phyloP scores from a whole-genome alignment of 2,888 invertebrate species.

The Furcula furcula region DNA sequence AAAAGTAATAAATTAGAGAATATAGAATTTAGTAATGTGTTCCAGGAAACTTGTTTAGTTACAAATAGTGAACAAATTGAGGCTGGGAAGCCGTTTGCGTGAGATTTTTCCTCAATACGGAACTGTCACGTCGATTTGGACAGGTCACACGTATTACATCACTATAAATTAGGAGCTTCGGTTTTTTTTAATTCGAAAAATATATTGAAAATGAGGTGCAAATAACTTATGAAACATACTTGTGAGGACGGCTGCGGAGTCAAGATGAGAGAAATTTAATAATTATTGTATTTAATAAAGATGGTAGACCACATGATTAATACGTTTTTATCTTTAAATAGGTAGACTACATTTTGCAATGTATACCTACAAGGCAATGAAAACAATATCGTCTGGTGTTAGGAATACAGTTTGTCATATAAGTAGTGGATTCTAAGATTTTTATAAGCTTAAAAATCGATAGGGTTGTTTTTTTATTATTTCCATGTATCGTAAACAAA shows the following conservation, averaged over 20 bases:
- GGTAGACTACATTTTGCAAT: conserved; percentile 14
- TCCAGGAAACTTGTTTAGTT: conserved; percentile 47
- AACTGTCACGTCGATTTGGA: conserved; percentile 24
- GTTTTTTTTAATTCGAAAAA: conserved; percentile 38
- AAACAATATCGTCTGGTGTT: conserved; percentile 16
- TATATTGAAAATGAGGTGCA: conserved; percentile 45
- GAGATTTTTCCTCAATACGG: conserved; percentile 20
- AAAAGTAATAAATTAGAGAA: conserved; percentile 42
- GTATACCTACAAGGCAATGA: conserved; percentile 18
- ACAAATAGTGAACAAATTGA: conserved; percentile 26
- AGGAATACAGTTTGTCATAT: conserved; percentile 23
- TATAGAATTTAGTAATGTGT: conserved; percentile 64
- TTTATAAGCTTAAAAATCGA: conserved; percentile 25
- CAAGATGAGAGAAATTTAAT: conserved; percentile 47
- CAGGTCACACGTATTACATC: conserved; percentile 36
- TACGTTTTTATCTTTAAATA: conserved; percentile 21
- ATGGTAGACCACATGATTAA: conserved; percentile 29
- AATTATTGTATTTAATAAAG: conserved; percentile 36
- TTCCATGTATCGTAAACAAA: conserved; percentile 24
- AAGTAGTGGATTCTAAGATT: conserved; percentile 23
- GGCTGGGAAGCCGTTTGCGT: conserved; percentile 30
- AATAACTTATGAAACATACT: conserved; percentile 49
- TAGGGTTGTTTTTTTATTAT: conserved; percentile 32
- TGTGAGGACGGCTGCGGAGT: conserved; percentile 34
- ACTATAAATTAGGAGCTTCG: conserved; percentile 42